Conservation (phyloP, 2,888 invertebrate species). For the Aleiodes alternator region DNA sequence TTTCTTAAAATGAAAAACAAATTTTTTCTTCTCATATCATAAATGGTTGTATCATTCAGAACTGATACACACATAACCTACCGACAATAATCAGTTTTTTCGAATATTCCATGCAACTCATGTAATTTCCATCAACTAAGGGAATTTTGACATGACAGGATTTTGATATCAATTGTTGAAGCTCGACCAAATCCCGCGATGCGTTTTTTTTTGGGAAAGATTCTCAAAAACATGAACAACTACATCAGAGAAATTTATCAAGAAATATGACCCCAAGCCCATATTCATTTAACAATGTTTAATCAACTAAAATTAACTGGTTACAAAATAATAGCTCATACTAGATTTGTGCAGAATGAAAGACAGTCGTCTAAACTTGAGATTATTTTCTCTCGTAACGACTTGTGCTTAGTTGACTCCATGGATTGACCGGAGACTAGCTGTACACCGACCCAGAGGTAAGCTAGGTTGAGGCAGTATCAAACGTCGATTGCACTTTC, state of each 20-base stretch:
- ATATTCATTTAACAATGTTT: conserved; percentile 41
- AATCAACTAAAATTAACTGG: conserved; percentile 9
- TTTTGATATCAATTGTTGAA: no score
- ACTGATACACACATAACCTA: no score
- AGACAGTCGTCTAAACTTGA: conserved; percentile 51
- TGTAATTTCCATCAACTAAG: no score
- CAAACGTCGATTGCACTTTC: conserved; percentile 61
- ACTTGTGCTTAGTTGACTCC: conserved; percentile 62
- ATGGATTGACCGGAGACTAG: conserved; percentile 59
- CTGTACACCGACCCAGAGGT: conserved; percentile 49
- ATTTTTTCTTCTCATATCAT: no score
- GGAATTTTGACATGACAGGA: no score
- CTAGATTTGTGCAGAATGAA: conserved; percentile 48
- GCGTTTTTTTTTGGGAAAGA: no score
- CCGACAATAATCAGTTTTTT: no score
- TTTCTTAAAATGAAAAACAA: no score
- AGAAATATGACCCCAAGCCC: conserved; percentile 39
- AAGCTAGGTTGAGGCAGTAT: conserved; percentile 57
- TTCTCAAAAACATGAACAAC: no score
- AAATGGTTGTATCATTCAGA: no score
- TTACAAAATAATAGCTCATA: conserved; percentile 10
- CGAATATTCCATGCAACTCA: no score
- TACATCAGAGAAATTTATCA: not conserved
- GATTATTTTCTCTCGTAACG: conserved; percentile 60
- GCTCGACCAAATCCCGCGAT: no score